Conservation (phyloP, 35 echinoderm and acorn worm species). For the Apostichopus parvimensis region DNA sequence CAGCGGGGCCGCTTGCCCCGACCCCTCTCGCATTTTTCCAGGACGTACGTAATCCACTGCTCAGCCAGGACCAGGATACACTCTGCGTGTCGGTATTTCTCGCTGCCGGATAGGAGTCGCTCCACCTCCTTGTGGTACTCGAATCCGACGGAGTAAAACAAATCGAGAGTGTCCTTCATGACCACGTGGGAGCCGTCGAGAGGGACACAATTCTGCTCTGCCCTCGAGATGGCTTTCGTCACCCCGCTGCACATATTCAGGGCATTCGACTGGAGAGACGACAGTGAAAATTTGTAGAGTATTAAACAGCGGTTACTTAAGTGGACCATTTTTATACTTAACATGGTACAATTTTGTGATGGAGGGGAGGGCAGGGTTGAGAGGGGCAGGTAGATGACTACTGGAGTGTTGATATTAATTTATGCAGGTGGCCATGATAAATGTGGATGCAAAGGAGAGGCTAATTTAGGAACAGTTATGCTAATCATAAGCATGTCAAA, state of each 20-base stretch:
- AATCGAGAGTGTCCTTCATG: conserved; percentile 78
- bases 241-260: conserved; percentile 66
- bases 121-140: conserved; percentile 99
- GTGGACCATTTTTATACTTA: too few species aligned
- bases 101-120: conserved; percentile 71
- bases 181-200: background rate
- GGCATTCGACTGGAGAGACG: conserved; percentile 65
- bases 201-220: conserved; percentile 59
- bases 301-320: too few species aligned
- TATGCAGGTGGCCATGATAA: too few species aligned
- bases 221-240: conserved; percentile 48
- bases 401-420: too few species aligned
- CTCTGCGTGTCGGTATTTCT: conserved; percentile 62
- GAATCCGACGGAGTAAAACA: conserved; percentile 89
- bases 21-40: conserved; percentile 90
- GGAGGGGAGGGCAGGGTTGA: too few species aligned
- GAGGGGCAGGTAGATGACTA: too few species aligned
- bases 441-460: too few species aligned
- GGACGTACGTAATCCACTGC: conserved; percentile 92
- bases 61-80: conserved; percentile 65
- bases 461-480: too few species aligned
- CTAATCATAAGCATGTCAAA: too few species aligned
- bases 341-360: too few species aligned
- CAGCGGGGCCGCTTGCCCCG: conserved; percentile 86
- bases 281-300: too few species aligned